These are phyloP conservation scores for Drosophila micromelanica DNA, from an alignment of 1,140 invertebrate species.

Conservation along the genomic window DNA sequence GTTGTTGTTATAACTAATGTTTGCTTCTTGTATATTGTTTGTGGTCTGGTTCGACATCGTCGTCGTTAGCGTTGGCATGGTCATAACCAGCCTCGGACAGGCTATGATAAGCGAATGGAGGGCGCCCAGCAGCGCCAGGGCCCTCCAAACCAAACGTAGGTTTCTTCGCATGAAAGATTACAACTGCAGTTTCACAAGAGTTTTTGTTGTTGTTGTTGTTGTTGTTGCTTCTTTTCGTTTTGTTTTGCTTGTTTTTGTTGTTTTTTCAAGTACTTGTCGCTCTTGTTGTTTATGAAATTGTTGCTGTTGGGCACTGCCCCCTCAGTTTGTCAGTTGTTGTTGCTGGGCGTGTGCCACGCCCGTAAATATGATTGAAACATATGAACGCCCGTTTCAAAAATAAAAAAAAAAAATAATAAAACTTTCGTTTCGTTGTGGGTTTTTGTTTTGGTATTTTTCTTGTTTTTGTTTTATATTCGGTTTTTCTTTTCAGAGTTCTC, in stretches of 20 bases:
- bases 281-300: constrained; percentile 27
- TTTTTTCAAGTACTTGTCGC: constrained; percentile 13
- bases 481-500: constrained; percentile 30
- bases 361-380: constrained; percentile 70
- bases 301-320: constrained; percentile 37
- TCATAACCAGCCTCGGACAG: constrained; percentile 72
- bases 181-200: constrained; percentile 60
- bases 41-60: constrained; percentile 39
- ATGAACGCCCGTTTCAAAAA: constrained; percentile 58
- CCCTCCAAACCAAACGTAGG: constrained; percentile 83
- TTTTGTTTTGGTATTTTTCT: constrained; percentile 14
- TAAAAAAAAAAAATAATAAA: neutral
- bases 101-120: constrained; percentile 79
- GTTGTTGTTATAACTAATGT: constrained; percentile 2
- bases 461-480: neutral
- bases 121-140: constrained; percentile 84
- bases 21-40: constrained; percentile 24
- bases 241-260: constrained; percentile 26
- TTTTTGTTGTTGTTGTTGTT: constrained; percentile 21
- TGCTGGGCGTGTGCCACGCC: constrained; percentile 62
- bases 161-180: constrained; percentile 84
- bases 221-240: constrained; percentile 13
- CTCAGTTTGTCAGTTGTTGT: constrained; percentile 46
- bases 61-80: constrained; percentile 65
- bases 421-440: constrained; percentile 60